Conservation (phyloP, 2,888 invertebrate genomes). For the Diarsia mendica region DNA sequence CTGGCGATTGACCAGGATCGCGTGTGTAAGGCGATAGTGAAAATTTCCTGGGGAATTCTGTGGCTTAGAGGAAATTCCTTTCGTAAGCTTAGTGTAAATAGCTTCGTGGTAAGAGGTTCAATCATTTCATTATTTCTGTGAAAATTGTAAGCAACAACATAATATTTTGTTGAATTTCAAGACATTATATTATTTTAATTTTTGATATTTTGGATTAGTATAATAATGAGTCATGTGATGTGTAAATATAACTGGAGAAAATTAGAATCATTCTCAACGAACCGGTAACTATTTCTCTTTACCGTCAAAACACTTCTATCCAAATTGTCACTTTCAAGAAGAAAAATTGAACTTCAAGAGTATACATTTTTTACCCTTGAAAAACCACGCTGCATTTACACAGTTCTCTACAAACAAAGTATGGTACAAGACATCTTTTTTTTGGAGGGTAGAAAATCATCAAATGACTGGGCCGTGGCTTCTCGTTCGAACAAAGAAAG, state of each 20-base stretch:
- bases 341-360: not conserved
- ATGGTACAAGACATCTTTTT: not conserved
- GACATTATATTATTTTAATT: no score
- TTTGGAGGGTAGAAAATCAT: no score
- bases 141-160: not conserved
- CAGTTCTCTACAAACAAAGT: slow-evolving; percentile 32
- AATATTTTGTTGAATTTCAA: not conserved
- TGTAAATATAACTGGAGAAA: not conserved
- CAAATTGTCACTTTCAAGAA: slow-evolving; percentile 2
- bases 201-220: not conserved
- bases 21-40: slow-evolving; percentile 48
- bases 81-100: slow-evolving; percentile 15
- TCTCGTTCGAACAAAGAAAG: no score
- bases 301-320: not conserved
- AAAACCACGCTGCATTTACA: slow-evolving; percentile 30
- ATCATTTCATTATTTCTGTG: not conserved
- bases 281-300: not conserved
- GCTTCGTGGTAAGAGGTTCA: not conserved
- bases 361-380: slow-evolving; percentile 9
- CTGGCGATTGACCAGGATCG: slow-evolving; percentile 67
- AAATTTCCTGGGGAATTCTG: slow-evolving; percentile 48
- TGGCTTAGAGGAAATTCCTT: slow-evolving; percentile 49
- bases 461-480: no score
- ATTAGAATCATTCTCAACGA: not conserved
- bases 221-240: not conserved